A percentile compares a stretch with the other conserved stretches of the same genome.
Conservation (phyloP, 2,797 vertebrate species). For the Australoheros facetus region DNA sequence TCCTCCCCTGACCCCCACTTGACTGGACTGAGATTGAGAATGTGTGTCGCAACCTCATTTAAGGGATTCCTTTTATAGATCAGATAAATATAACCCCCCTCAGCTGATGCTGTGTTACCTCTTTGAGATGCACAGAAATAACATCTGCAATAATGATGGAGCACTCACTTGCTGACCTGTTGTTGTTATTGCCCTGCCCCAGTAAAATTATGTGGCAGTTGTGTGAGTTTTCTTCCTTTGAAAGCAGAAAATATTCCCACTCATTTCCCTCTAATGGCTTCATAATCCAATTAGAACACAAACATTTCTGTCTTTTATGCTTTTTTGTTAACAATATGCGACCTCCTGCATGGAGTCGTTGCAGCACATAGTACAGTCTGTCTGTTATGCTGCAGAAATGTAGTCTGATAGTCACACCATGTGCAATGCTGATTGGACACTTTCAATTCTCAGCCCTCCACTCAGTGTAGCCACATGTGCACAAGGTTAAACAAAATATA, state of each 20-base stretch:
- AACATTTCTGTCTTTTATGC: background rate
- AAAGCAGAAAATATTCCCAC: background rate
- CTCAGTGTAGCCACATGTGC: background rate
- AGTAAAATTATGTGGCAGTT: background rate
- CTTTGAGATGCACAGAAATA: constrained; percentile 33
- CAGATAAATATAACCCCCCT: constrained; percentile 55
- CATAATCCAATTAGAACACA: background rate
- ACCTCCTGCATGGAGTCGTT: background rate
- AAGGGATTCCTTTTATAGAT: constrained; percentile 51
- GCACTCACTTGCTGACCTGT: background rate
- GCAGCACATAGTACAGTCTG: too few species aligned
- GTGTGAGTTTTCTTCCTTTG: background rate
- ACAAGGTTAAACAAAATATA: background rate
- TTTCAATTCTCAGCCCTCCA: background rate
- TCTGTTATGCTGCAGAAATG: background rate
- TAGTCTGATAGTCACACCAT: background rate
- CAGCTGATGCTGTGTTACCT: constrained; percentile 9
- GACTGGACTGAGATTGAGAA: constrained; percentile 31
- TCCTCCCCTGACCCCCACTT: constrained; percentile 29
- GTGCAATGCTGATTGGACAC: background rate
- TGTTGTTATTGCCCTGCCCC: background rate
- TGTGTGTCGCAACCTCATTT: constrained; percentile 33
- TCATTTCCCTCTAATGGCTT: background rate
- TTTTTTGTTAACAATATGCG: background rate
- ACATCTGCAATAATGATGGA: background rate